Conservation (phyloP, 1,140 invertebrate species). For the Ptiloglossa arizonensis region DNA sequence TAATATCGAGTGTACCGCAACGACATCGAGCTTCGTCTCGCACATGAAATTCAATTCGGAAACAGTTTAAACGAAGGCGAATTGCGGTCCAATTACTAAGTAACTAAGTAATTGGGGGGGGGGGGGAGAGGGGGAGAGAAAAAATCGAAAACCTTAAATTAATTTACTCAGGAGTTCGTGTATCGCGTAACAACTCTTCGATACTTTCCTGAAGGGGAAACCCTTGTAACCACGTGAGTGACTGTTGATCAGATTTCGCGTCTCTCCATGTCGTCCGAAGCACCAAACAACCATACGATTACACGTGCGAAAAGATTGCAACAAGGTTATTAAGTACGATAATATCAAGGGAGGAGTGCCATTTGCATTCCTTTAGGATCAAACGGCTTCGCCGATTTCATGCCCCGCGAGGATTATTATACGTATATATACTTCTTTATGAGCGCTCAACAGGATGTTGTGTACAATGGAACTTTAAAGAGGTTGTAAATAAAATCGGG, state of each 20-base stretch:
- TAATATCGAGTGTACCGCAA: neutral
- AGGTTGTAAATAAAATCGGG: too few species aligned
- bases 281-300: slow-evolving; percentile 17
- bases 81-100: slow-evolving; percentile 11
- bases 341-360: slow-evolving; percentile 7
- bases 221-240: neutral
- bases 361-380: slow-evolving; percentile 14
- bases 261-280: neutral
- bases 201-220: neutral
- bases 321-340: slow-evolving; percentile 41
- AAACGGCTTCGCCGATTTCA: neutral
- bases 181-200: neutral
- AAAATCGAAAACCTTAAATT: slow-evolving; percentile 17
- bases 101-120: neutral
- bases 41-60: slow-evolving; percentile 7
- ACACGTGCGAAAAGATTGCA: slow-evolving; percentile 39
- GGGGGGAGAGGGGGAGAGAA: too few species aligned
- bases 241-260: slow-evolving; percentile 18
- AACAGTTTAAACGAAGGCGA: neutral
- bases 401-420: neutral
- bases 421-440: neutral
- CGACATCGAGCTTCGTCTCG: neutral
- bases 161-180: neutral
- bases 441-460: neutral
- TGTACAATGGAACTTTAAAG: neutral